Conservation (phyloP, 1,140 invertebrate genomes). For the Babylonia areolata region DNA sequence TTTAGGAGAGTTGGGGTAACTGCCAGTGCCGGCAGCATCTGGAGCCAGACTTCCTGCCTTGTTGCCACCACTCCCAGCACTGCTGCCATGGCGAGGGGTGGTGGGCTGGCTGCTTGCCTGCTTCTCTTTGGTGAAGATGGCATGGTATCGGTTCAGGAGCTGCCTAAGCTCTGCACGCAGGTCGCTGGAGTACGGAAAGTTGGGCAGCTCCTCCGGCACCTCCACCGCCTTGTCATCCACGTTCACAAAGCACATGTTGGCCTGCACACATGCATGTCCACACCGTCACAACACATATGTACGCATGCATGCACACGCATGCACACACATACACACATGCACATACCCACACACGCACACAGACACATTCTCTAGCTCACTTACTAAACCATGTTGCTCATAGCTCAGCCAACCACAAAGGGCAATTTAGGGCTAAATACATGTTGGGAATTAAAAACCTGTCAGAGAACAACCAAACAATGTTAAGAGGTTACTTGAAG, state of each 20-base stretch:
- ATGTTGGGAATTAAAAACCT: background rate
- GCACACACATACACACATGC: background rate
- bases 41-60: conserved; percentile 18
- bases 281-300: background rate
- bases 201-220: conserved; percentile 95
- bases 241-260: conserved; percentile 92
- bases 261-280: conserved; percentile 58
- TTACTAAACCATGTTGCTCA: too few relatives aligned
- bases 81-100: conserved; percentile 47
- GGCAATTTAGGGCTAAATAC: too few relatives aligned
- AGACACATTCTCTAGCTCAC: too few relatives aligned
- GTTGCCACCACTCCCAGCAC: conserved; percentile 28
- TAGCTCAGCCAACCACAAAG: too few relatives aligned
- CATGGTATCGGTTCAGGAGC: conserved; percentile 84
- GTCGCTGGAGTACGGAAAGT: conserved; percentile 92
- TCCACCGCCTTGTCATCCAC: conserved; percentile 94
- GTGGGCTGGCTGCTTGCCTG: conserved; percentile 46
- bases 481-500: too few relatives aligned
- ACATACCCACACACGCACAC: background rate
- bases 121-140: conserved; percentile 53
- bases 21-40: conserved; percentile 46
- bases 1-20: conserved; percentile 63
- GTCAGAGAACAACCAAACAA: too few relatives aligned
- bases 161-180: conserved; percentile 90
- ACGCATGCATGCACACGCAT: conserved; percentile 1